Evolutionary conservation across 2,888 invertebrate species (phyloP).

Genomic region (Pseudococcus viburni): DNA sequence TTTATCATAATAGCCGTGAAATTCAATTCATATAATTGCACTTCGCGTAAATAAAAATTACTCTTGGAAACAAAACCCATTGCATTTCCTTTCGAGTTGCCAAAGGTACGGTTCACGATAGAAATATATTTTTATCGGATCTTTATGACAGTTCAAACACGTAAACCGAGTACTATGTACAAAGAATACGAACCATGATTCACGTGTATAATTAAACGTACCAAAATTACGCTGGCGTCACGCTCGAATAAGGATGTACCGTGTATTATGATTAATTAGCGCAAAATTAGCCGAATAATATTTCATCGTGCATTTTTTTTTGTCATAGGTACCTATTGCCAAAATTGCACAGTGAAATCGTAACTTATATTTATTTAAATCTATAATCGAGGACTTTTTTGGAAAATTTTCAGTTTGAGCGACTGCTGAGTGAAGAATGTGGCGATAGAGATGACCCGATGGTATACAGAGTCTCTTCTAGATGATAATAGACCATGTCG

Average conservation of each 20-base stretch:
- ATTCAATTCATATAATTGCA: slow-evolving; percentile 51
- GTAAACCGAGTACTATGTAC: slow-evolving; percentile 24
- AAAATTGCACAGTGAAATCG: not conserved
- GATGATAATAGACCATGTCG: slow-evolving; percentile 61
- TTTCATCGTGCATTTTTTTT: not conserved
- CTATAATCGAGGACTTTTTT: not conserved
- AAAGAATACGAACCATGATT: slow-evolving; percentile 5
- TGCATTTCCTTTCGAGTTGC: slow-evolving; percentile 26
- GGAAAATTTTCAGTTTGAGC: not conserved
- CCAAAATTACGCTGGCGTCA: slow-evolving; percentile 32
- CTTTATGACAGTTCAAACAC: slow-evolving; percentile 41
- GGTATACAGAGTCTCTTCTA: not conserved
- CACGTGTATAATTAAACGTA: slow-evolving; percentile 35
- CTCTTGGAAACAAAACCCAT: not conserved
- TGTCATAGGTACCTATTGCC: not conserved
- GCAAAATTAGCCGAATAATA: slow-evolving; percentile 27
- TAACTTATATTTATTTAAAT: not conserved
- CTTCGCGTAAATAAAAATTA: slow-evolving; percentile 43
- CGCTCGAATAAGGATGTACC: slow-evolving; percentile 47
- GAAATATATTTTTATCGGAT: slow-evolving; percentile 14
- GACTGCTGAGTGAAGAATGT: not conserved
- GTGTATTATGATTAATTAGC: slow-evolving; percentile 18
- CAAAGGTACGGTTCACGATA: not conserved
- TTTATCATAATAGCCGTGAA: slow-evolving; percentile 38
- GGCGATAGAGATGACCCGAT: slow-evolving; percentile 43